These are phyloP conservation scores for Epizoanthus stellaris DNA, from an alignment of 92 coral and sea anemone species.

Conservation along the genomic window DNA sequence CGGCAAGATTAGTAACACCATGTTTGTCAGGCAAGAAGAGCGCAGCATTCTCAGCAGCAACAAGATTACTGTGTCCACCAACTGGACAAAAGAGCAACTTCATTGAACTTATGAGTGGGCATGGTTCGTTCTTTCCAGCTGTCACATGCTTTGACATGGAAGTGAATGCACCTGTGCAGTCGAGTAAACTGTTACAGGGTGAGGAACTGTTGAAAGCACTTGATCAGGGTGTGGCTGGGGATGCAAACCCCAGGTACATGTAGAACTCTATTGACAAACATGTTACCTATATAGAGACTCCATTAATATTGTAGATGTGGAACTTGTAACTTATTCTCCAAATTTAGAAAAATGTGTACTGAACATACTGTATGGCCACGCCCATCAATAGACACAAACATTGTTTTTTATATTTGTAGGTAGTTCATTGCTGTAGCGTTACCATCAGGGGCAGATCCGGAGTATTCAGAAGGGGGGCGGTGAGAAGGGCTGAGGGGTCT, in stretches of 20 bases:
- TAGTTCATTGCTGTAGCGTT: no score
- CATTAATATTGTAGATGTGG: neutral
- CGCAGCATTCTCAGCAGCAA: conserved; percentile 37
- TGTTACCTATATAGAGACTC: no score
- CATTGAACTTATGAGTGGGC: conserved; percentile 69
- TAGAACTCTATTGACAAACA: neutral
- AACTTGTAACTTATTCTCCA: neutral
- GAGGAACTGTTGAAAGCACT: conserved; percentile 86
- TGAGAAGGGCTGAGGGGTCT: no score
- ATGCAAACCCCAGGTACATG: conserved; percentile 25
- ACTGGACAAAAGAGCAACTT: conserved; percentile 68
- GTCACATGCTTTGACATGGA: conserved; percentile 84
- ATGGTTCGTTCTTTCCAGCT: conserved; percentile 65
- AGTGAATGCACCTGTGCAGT: conserved; percentile 87
- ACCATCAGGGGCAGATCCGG: no score
- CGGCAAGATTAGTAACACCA: conserved; percentile 48
- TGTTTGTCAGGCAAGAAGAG: conserved; percentile 50
- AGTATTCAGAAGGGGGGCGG: no score
- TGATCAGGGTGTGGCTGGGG: conserved; percentile 59
- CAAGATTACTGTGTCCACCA: conserved; percentile 51
- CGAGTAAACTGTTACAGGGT: conserved; percentile 83
- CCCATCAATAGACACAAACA: no score
- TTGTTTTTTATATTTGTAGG: no score
- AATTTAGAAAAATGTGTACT: no score
- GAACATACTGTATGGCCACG: no score